These are phyloP conservation scores for Hiodon tergisus DNA, from an alignment of 2,113 vertebrate genomes.

Conservation along the genomic window DNA sequence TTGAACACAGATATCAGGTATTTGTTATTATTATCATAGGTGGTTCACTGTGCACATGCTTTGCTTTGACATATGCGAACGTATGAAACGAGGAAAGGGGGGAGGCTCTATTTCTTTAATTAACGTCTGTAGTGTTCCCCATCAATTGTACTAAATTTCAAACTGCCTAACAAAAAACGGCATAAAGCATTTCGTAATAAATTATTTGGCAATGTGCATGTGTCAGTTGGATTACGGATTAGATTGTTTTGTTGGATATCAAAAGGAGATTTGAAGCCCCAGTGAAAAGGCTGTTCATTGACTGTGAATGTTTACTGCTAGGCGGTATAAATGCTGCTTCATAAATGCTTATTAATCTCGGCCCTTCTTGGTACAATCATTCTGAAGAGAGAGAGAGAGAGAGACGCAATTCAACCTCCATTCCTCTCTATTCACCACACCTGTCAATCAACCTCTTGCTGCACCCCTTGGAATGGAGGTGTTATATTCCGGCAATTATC, in stretches of 20 bases:
- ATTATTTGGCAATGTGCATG: constrained; percentile 35
- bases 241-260: constrained; percentile 63
- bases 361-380: constrained; percentile 96
- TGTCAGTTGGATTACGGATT: constrained; percentile 46
- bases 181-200: constrained; percentile 36
- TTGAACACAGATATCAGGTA: constrained; percentile 11
- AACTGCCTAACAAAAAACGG: constrained; percentile 31
- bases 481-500: constrained; percentile 99
- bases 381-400: constrained; percentile 60
- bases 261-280: constrained; percentile 41
- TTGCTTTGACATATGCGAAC: constrained; percentile 9
- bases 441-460: constrained; percentile 95
- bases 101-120: constrained; percentile 28
- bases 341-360: constrained; percentile 99
- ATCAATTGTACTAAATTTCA: constrained; percentile 43
- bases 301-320: constrained; percentile 88
- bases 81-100: constrained; percentile 1
- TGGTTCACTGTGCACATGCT: background rate
- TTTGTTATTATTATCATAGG: constrained; percentile 15
- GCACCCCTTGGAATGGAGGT: constrained; percentile 99
- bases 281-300: constrained; percentile 65
- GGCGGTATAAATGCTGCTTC: constrained; percentile 63
- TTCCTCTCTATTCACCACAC: constrained; percentile 99
- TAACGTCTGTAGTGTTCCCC: constrained; percentile 31
- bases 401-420: constrained; percentile 93